Conservation (phyloP, 2,888 invertebrate species). For the Nipponacmea schrenckii region DNA sequence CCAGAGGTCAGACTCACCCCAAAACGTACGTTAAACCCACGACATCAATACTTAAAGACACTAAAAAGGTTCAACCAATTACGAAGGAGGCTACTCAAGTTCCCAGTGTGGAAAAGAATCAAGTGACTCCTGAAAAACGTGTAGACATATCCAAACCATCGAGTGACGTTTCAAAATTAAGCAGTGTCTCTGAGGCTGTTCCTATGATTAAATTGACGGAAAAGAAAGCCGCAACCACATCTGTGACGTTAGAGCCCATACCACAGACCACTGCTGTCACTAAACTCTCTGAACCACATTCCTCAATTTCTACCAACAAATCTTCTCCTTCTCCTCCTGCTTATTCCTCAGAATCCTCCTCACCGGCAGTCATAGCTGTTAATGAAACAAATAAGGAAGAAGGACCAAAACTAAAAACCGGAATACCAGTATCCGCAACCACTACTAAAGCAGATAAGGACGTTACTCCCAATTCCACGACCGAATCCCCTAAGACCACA, state of each 20-base stretch:
- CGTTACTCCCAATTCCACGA: no score
- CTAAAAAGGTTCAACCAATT: neutral
- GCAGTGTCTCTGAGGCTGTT: neutral
- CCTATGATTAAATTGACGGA: neutral
- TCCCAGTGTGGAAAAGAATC: neutral
- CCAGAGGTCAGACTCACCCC: neutral
- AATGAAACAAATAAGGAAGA: constrained; percentile 13
- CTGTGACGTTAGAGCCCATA: neutral
- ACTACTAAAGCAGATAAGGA: no score
- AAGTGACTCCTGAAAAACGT: neutral
- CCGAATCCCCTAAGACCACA: no score
- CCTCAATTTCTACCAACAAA: constrained; percentile 9
- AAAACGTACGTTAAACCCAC: neutral
- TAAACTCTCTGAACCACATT: neutral
- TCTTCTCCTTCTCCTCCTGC: constrained; percentile 15
- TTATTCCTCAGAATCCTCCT: constrained; percentile 1
- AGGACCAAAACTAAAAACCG: neutral
- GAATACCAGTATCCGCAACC: neutral
- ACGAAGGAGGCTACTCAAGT: neutral
- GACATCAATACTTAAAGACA: neutral
- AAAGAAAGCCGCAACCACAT: neutral
- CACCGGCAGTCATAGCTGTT: constrained; percentile 6
- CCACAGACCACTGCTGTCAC: neutral
- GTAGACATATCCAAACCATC: neutral
- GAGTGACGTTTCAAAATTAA: neutral